A percentile compares a stretch with the other conserved stretches of the same genome.
These are phyloP conservation scores for Eunapius fragilis DNA, from an alignment of 37 sponge, comb jelly and placozoan species.

Conservation along the genomic window DNA sequence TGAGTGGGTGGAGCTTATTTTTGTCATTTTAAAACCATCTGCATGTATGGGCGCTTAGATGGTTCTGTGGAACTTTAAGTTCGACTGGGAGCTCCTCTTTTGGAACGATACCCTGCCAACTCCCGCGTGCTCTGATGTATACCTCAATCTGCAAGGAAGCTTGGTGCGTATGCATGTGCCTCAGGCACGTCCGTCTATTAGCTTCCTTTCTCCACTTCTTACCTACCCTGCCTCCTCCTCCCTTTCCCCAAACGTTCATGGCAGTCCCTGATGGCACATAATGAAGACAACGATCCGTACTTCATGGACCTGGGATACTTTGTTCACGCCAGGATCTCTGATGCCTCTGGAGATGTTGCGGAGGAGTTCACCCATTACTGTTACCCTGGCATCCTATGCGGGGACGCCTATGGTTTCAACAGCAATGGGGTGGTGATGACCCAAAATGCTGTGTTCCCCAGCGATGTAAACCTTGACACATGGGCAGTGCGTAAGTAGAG, in stretches of 20 bases:
- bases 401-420: slow-evolving; percentile 58
- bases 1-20: neutral
- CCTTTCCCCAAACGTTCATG: too few species aligned
- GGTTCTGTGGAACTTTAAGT: slow-evolving; percentile 38
- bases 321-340: slow-evolving; percentile 6
- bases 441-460: slow-evolving; percentile 57
- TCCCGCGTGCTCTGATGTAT: slow-evolving; percentile 38
- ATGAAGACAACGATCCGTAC: slow-evolving; percentile 31
- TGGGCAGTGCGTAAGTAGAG: slow-evolving; percentile 20
- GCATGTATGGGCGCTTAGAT: slow-evolving; percentile 1
- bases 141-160: neutral
- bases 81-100: slow-evolving; percentile 24
- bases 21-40: too few species aligned
- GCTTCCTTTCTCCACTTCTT: neutral
- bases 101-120: neutral
- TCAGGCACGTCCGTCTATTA: too few species aligned
- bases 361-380: slow-evolving; percentile 52
- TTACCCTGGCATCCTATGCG: slow-evolving; percentile 53
- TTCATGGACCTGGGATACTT: slow-evolving; percentile 18
- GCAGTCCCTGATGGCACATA: slow-evolving; percentile 50
- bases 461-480: neutral
- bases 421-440: slow-evolving; percentile 13
- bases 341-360: neutral
- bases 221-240: too few species aligned
- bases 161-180: neutral